These are phyloP conservation scores for Brienomyrus longianalis DNA, from an alignment of 2,113 vertebrate species.

Conservation along the genomic window DNA sequence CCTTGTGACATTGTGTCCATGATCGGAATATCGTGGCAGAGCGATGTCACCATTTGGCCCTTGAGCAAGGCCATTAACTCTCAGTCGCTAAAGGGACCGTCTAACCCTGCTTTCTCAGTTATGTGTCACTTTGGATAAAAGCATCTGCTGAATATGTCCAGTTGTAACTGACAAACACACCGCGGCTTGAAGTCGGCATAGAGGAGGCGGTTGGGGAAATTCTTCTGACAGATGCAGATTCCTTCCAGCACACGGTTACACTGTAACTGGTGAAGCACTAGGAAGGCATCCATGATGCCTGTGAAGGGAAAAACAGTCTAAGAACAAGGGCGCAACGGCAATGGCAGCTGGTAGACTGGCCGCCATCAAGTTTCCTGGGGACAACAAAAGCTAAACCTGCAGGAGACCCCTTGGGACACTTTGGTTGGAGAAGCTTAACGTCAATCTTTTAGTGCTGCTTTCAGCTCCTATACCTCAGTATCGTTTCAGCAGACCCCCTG, in stretches of 20 bases:
- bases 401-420: not conserved
- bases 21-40: not conserved
- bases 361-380: not conserved
- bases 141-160: not conserved
- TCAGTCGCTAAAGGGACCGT: not conserved
- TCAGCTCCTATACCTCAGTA: not conserved
- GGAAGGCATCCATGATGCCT: conserved; percentile 72
- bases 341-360: not conserved
- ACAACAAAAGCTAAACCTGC: not conserved
- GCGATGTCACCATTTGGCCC: not conserved
- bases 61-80: not conserved
- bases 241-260: conserved; percentile 77
- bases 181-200: conserved; percentile 73
- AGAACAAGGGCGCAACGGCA: not conserved
- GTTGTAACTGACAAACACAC: conserved; percentile 41
- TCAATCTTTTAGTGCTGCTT: not conserved
- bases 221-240: conserved; percentile 77
- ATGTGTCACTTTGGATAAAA: not conserved
- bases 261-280: conserved; percentile 75
- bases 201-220: conserved; percentile 72
- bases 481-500: not conserved
- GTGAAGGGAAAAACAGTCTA: not conserved
- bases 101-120: not conserved
- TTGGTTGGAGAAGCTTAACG: not conserved
- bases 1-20: not conserved